A percentile compares a stretch with the other conserved stretches of the same genome.
These are phyloP conservation scores for Hyposoter dolosus DNA, from an alignment of 2,888 invertebrate genomes.

Conservation along the genomic window DNA sequence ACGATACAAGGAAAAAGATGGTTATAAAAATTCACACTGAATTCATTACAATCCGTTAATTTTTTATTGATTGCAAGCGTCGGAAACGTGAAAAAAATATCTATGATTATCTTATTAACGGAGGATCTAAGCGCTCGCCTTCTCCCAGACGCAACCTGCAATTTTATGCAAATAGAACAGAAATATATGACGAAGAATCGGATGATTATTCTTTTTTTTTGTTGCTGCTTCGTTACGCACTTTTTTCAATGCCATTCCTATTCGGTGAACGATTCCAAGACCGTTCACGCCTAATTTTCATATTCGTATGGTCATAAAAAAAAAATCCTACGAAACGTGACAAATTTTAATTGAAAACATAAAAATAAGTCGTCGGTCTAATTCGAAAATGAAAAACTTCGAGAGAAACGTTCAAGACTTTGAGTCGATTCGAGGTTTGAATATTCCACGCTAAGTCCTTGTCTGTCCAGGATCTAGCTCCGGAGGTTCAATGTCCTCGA, in stretches of 20 bases:
- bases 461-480: slow-evolving; percentile 25
- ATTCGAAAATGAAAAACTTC: slow-evolving; percentile 7
- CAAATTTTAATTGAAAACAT: neutral
- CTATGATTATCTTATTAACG: slow-evolving; percentile 45
- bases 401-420: neutral
- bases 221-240: neutral
- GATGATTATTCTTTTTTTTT: neutral
- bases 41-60: slow-evolving; percentile 37
- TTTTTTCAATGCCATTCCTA: neutral
- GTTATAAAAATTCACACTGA: slow-evolving; percentile 39
- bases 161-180: slow-evolving; percentile 46
- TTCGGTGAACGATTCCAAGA: neutral
- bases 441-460: slow-evolving; percentile 46
- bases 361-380: neutral
- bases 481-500: slow-evolving; percentile 32
- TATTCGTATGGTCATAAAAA: neutral
- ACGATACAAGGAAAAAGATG: slow-evolving; percentile 38
- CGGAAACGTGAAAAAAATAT: slow-evolving; percentile 32
- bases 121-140: slow-evolving; percentile 13
- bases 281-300: neutral
- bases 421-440: slow-evolving; percentile 49
- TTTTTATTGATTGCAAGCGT: slow-evolving; percentile 16
- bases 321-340: neutral
- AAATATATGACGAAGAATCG: neutral
- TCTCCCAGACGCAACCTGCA: slow-evolving; percentile 22